Conservation (phyloP, 2,113 vertebrate genomes). For the Chloroceryle aenea region DNA sequence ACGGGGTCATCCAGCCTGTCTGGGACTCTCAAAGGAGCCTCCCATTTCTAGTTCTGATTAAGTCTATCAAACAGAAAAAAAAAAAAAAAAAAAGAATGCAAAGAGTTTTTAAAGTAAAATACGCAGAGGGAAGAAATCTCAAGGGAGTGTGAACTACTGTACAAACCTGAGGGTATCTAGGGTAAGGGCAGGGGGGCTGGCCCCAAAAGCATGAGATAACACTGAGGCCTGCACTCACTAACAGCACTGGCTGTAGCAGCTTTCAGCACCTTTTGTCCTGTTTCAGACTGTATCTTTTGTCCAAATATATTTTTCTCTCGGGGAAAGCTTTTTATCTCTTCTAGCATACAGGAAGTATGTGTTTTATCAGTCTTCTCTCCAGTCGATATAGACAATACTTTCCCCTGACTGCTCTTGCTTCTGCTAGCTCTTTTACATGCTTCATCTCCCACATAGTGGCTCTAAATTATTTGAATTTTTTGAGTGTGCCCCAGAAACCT, state of each 20-base stretch:
- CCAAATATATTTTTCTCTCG: not conserved
- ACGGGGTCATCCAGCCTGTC: not conserved
- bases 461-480: not conserved
- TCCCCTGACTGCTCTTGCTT: accelerated
- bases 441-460: not conserved
- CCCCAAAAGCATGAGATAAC: accelerated
- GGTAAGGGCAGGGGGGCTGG: not conserved
- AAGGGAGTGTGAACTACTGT: not conserved
- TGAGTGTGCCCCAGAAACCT: not conserved
- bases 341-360: not conserved
- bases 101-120: not conserved
- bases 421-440: not conserved
- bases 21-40: not conserved
- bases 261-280: not conserved
- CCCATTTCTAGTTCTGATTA: not conserved
- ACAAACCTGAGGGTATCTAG: not conserved
- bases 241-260: not conserved
- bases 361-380: not conserved
- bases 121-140: not conserved
- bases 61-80: not conserved
- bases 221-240: accelerated
- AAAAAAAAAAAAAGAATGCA: no score
- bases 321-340: not conserved
- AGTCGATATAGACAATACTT: not conserved
- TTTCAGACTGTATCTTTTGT: not conserved